These are phyloP conservation scores for Stylophora pistillata DNA, from an alignment of 64 coral and sea anemone genomes.

Conservation along the genomic window DNA sequence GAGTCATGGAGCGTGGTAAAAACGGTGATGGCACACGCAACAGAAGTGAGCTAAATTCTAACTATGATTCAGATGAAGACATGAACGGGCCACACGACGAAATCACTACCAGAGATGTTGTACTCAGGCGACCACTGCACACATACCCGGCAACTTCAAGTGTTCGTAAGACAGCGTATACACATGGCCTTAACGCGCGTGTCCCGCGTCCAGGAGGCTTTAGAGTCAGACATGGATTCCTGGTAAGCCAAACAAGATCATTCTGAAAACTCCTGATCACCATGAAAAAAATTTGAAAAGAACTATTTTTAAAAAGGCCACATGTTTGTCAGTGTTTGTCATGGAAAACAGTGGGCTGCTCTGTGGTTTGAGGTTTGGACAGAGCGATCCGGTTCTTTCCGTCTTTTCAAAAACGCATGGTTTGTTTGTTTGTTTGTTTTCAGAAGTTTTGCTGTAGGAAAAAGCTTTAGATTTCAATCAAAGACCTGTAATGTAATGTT, in stretches of 20 bases:
- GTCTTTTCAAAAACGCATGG: no score
- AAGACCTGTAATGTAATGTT: no score
- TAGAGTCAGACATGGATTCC: slow-evolving; percentile 4
- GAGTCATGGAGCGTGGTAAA: no score
- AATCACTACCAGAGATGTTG: neutral
- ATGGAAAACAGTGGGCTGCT: no score
- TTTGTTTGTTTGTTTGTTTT: no score
- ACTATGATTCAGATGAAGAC: neutral
- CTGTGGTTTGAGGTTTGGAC: no score
- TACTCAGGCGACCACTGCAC: neutral
- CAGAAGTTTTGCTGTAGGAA: no score
- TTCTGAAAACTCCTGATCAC: neutral
- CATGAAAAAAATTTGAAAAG: neutral
- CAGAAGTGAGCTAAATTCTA: neutral
- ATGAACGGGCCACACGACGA: neutral
- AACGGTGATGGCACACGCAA: neutral
- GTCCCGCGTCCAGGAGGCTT: neutral
- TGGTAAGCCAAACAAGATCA: neutral
- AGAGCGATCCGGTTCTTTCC: no score
- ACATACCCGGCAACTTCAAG: neutral
- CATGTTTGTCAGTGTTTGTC: neutral
- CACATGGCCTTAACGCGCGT: neutral
- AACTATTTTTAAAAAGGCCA: neutral
- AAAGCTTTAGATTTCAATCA: no score
- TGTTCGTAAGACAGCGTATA: neutral